phyloP scores from a whole-genome alignment of 2,888 invertebrate species.

The Camptogramma bilineatum region DNA sequence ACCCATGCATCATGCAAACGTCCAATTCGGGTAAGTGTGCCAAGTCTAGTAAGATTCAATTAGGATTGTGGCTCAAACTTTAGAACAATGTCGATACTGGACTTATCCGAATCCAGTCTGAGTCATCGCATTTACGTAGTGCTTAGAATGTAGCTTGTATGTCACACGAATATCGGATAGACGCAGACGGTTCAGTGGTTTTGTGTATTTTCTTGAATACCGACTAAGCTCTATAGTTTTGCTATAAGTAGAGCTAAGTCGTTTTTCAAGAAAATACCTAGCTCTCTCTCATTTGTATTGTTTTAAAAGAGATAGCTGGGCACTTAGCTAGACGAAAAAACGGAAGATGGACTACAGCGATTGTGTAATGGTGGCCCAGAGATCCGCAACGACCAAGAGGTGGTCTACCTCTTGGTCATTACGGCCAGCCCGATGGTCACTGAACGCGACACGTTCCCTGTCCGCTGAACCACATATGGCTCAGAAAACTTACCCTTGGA shows the following conservation, averaged over 20 bases:
- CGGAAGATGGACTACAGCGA: no score
- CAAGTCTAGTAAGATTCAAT: conserved; percentile 24
- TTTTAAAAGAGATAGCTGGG: no score
- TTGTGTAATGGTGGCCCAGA: no score
- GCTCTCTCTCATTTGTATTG: no score
- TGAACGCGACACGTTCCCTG: conserved; percentile 11
- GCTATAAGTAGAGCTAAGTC: no score
- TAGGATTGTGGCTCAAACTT: conserved; percentile 8
- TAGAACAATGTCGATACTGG: conserved; percentile 2
- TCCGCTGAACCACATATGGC: conserved; percentile 9
- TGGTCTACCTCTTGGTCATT: no score
- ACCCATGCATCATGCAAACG: background rate
- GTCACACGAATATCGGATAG: conserved; percentile 10
- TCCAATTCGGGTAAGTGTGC: conserved; percentile 21
- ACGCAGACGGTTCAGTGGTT: conserved; percentile 3
- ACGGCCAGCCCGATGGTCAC: no score
- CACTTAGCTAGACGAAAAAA: no score
- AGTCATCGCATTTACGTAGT: conserved; percentile 18
- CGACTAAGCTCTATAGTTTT: background rate
- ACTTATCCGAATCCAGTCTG: conserved; percentile 11
- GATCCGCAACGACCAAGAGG: no score
- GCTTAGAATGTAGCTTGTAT: background rate
- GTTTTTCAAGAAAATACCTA: no score
- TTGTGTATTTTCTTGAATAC: no score
- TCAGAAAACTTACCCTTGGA: conserved; percentile 35